Conservation (phyloP, 2,113 vertebrate species). For the Forbesichthys agassizii region DNA sequence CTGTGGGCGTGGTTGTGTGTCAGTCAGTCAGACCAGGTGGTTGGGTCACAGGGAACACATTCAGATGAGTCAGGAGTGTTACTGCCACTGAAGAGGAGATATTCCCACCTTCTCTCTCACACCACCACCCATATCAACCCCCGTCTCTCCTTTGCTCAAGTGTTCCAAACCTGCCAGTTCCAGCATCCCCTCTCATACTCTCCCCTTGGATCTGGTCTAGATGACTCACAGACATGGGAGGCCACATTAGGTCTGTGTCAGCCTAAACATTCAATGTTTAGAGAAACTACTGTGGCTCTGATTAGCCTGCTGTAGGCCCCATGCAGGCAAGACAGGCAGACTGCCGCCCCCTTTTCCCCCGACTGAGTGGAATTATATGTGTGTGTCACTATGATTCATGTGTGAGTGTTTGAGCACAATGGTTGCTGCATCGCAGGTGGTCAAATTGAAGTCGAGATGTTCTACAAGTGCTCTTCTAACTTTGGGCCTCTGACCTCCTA, state of each 20-base stretch:
- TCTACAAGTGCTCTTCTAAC: no score
- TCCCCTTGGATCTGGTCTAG: conserved; percentile 5
- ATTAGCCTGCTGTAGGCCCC: conserved; percentile 29
- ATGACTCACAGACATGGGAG: conserved; percentile 42
- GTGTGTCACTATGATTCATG: conserved; percentile 23
- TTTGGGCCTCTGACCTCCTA: no score
- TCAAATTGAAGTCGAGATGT: neutral
- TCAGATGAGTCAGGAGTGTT: neutral
- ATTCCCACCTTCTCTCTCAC: neutral
- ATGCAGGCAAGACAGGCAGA: neutral
- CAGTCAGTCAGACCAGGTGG: neutral
- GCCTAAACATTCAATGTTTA: conserved; percentile 38
- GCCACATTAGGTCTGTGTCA: conserved; percentile 52
- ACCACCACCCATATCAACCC: neutral
- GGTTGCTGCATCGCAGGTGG: conserved; percentile 10
- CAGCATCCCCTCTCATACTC: neutral
- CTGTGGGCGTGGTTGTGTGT: neutral
- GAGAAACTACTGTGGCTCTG: conserved; percentile 49
- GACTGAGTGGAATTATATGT: conserved; percentile 6
- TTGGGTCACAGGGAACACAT: neutral
- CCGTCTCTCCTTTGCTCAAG: neutral
- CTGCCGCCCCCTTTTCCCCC: neutral
- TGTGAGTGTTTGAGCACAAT: conserved; percentile 31
- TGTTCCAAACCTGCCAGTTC: neutral
- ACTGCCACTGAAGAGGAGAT: neutral